Base-by-base conservation (phyloP, 2,888 invertebrate species). In the Hyalella azteca region DNA sequence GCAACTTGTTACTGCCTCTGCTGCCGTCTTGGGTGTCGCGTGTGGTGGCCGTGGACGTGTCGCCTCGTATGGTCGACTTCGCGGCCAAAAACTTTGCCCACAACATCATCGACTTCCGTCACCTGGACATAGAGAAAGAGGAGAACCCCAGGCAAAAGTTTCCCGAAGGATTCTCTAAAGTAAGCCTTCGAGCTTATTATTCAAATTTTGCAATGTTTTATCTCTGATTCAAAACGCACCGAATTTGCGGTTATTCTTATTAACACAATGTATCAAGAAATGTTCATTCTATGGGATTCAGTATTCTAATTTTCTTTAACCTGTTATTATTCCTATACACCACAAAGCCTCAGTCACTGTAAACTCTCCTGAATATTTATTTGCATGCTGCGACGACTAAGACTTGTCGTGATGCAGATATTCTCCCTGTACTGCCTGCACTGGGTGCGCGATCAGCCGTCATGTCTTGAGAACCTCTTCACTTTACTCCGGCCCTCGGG, bases 401-500 rank as follows among this genome's bases (percentile, higher is more conserved):
- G n/a, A n/a, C n/a, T n/a, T n/a, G n/a, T n/a, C n/a, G n/a, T n/a
- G n/a, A n/a, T n/a, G 86, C 93, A 93, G 86, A 90, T 91, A 0
- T 91, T 93, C 78, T 94, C 94, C 0, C 94, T 94, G 87, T 94
- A 93, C 87, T 92, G 93, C 82, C 88, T 95, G 3, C 94, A 94
- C 86, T 94, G 94, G 94, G 91, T 94, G 45, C 91, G 91, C 85
- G 90, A 93, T 86, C 92, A 93, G 87, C 90, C 91, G 93, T 93
- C 89, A 48, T 84, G 92, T 0, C 89, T 93, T 79, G 88, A 88
- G 79, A 93, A 93, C 86, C 91, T 94, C 78, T 91, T 90, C 87
- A 88, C 91, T 48, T 87, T 94, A 78, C 87, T 94, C n/a, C 89
- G 89, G 81, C 91, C 91, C 0, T 91, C 91, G 4, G 94, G 94